Evolutionary conservation across 2,113 vertebrate genomes (phyloP).

Genomic region (Xenus cinereus): DNA sequence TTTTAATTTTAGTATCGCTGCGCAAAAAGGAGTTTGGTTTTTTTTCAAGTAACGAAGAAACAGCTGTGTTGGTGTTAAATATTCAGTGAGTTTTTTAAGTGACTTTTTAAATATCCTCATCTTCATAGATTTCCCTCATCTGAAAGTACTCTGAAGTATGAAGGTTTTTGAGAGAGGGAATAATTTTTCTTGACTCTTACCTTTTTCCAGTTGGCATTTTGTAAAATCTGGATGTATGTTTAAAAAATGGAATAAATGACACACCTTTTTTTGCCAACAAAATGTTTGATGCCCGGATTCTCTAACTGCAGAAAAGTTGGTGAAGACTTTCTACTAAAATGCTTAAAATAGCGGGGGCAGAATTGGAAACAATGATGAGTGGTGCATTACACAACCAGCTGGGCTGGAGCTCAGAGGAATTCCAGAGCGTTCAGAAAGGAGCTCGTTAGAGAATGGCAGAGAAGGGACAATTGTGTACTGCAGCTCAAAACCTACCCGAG

Average conservation of each 20-base stretch:
- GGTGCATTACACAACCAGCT: not conserved
- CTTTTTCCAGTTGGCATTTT: not conserved
- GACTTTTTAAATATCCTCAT: conserved; percentile 1
- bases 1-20: conserved; percentile 27
- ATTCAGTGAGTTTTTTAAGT: conserved; percentile 7
- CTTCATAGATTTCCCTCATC: not conserved
- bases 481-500: not conserved
- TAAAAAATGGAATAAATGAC: not conserved
- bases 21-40: not conserved
- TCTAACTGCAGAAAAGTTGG: not conserved
- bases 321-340: not conserved
- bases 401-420: not conserved
- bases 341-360: conserved; percentile 25
- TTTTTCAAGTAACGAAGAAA: not conserved
- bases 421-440: not conserved
- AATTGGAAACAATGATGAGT: conserved; percentile 16
- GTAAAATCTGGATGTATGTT: not conserved
- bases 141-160: not conserved
- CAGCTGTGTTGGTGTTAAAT: conserved; percentile 53
- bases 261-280: not conserved
- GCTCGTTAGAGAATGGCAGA: not conserved
- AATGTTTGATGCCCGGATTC: not conserved
- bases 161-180: not conserved
- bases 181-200: not conserved
- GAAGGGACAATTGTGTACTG: not conserved